Conservation (phyloP, 1,140 invertebrate species). For the Pemphigus obesinymphae region DNA sequence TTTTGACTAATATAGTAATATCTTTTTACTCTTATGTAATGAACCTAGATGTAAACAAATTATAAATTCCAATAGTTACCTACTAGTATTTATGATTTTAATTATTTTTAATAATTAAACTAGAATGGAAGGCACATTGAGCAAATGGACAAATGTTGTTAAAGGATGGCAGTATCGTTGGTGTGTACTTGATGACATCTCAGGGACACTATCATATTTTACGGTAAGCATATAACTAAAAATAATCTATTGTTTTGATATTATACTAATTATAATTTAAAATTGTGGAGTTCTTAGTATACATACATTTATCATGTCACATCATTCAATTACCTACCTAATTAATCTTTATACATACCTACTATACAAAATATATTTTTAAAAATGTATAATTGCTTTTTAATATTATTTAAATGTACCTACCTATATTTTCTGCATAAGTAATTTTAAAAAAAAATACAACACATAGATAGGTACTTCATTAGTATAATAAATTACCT, state of each 20-base stretch:
- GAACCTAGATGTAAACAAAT: neutral
- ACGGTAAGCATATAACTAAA: constrained; percentile 67
- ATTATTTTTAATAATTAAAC: constrained; percentile 4
- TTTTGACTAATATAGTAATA: neutral
- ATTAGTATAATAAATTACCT: too few relatives aligned
- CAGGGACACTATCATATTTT: constrained; percentile 92
- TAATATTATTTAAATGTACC: too few relatives aligned
- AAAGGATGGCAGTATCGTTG: constrained; percentile 99
- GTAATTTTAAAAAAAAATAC: too few relatives aligned
- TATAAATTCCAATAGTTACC: constrained; percentile 16
- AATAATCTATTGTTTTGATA: too few relatives aligned
- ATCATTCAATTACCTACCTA: too few relatives aligned
- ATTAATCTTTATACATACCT: neutral
- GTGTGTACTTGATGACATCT: constrained; percentile 96
- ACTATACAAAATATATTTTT: too few relatives aligned
- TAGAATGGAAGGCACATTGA: constrained; percentile 91
- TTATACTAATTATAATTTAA: too few relatives aligned
- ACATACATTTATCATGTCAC: too few relatives aligned
- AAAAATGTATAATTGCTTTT: too few relatives aligned
- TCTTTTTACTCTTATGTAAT: neutral
- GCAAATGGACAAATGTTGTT: constrained; percentile 99
- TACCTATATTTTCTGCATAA: too few relatives aligned
- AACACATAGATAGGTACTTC: too few relatives aligned
- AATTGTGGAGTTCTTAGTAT: too few relatives aligned
- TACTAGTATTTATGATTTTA: constrained; percentile 12